Percentiles rank a stretch among this genome's conserved stretches.
Evolutionary conservation across 2,797 vertebrate genomes (phyloP).

Genomic region (Podarcis lilfordi): DNA sequence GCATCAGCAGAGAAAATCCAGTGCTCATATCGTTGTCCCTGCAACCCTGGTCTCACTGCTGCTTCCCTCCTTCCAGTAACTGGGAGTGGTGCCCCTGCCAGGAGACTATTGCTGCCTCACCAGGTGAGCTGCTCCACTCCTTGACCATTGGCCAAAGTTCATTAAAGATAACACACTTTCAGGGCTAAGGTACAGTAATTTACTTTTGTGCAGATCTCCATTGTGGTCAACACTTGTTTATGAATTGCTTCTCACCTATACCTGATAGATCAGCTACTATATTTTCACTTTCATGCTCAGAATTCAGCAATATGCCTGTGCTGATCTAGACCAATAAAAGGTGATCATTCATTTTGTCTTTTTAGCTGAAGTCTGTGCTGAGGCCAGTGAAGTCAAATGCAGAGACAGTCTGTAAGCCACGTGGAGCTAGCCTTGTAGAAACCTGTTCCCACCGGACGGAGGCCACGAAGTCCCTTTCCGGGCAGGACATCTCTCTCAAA

Average conservation of each 20-base stretch:
- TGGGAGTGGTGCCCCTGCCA: too few species aligned
- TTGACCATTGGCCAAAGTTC: too few species aligned
- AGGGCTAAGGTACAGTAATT: too few species aligned
- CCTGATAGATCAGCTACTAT: background rate
- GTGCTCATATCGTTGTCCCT: too few species aligned
- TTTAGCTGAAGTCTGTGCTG: constrained; percentile 90
- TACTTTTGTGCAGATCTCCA: background rate
- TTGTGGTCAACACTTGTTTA: constrained; percentile 23
- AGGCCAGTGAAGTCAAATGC: constrained; percentile 77
- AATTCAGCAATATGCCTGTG: background rate
- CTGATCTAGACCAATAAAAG: background rate
- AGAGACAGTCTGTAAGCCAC: constrained; percentile 60
- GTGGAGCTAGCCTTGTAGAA: constrained; percentile 30
- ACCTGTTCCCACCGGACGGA: background rate
- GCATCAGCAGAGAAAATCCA: too few species aligned
- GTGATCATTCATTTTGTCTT: constrained; percentile 28
- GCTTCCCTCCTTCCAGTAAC: too few species aligned
- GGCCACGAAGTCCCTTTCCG: background rate
- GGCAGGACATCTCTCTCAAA: background rate
- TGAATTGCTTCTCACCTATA: constrained; percentile 32
- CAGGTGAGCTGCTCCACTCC: too few species aligned
- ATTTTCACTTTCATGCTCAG: constrained; percentile 3
- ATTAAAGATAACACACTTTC: too few species aligned
- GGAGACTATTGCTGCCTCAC: too few species aligned
- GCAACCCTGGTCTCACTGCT: too few species aligned